Evolutionary conservation across 2,113 vertebrate species (phyloP), one percentile per base, ranked within the genome.

Genomic region (Paraplagusia blochii): DNA sequence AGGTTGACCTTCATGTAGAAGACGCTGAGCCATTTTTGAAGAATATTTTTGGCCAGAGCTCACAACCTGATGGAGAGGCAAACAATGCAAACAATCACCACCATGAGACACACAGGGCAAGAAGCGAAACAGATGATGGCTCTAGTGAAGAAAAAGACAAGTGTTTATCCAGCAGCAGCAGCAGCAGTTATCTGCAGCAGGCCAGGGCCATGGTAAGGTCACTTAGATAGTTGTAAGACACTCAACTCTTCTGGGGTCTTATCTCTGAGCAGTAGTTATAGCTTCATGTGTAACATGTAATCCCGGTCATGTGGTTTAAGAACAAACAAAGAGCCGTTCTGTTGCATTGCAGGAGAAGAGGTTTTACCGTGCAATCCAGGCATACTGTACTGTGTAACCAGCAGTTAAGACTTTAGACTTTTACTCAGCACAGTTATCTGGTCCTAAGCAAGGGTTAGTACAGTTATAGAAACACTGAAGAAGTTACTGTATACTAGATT

Each of bases 151-250:
- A 62, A 51, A 74, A 79, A 13, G 74, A 87, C 18, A 69, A 5
- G 15, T 97, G 94, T 71, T 82, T 69, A 54, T 75, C 67, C n/a
- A 78, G 76, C 59, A 85, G 79, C 13, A 84, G 74, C 59, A 85
- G 79, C 13, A 84, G 74, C 38, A 85, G 60, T 56, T 90, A 84
- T 75, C 77, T 94, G 76, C 89, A 64, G 11, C 87, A 85, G 43
- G 63, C 91, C 62, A 88, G 78, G 70, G 76, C 77, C 58, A 89
- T 94, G 92, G 94, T 95, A 86, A 89, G 68, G 44, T 52, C 19
- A 36, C 48, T 54, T 39, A 12, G 34, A 19, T 9, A 47, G 34
- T 44, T 58, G 15, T 42, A n/a, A 19, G 39, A 44, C 19, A 46
- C 39, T 39, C 34, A 8, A 7, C 44, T 29, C 12, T 44, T 11